Base-by-base conservation (phyloP, 1,140 invertebrate genomes). In the Eurosta solidaginis region DNA sequence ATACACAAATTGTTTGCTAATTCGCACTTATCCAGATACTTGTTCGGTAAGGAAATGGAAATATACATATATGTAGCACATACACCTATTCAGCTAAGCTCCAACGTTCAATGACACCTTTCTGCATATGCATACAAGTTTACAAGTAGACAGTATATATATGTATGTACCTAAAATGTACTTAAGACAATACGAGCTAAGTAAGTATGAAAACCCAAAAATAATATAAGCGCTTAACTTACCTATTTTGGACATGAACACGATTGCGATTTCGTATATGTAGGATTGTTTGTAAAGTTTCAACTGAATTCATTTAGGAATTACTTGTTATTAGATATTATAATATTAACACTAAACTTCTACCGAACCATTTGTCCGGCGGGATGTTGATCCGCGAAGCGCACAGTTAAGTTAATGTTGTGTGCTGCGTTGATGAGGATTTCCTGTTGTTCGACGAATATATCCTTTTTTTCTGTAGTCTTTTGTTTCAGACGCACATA, bases 211-310 rank as follows among this genome's bases (percentile, higher is more conserved):
- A n/a, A n/a, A n/a, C n/a, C n/a, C n/a, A n/a, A n/a, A n/a, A n/a
- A n/a, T n/a, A n/a, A n/a, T n/a, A n/a, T n/a, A n/a, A n/a, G 29
- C 36, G 33, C 10, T 33, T 42, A 36, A 68, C 59, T 68, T 68
- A 68, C 50, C 50, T 54, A 54, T 68, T 68, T 68, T 68, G 59
- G 59, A 40, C 36, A 68, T 68, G 33, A 20, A 68, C 14, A 68
- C 33, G 59, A 68, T 20, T 40, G n/a, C 59, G 7, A 33, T 33
- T 68, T 42, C 22, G 33, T 20, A 22, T 9, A 68, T 40, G 40
- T 42, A 14, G n/a, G 22, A n/a, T 6, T 2, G 22, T 36, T 40
- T 40, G n/a, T 68, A n/a, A n/a, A n/a, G n/a, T n/a, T n/a, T n/a
- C n/a, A n/a, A n/a, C n/a, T n/a, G n/a, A n/a, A n/a, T n/a, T n/a